Evolutionary conservation across 2,888 invertebrate genomes (phyloP), one percentile per base, ranked within the genome.

Genomic region (Lasioglossum villosulum): DNA sequence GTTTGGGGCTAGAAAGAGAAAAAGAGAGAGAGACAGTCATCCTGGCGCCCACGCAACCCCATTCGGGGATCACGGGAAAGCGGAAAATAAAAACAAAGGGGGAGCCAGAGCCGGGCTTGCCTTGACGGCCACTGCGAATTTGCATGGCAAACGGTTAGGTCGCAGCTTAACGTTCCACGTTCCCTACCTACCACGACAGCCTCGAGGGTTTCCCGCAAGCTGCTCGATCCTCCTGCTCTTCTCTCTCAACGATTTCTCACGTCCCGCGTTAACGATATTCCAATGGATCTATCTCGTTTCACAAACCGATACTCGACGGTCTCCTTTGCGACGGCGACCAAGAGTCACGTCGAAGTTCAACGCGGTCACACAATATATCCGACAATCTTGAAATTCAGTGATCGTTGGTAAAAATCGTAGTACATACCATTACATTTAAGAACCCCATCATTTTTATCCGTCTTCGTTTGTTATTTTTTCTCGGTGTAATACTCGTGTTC

Each of bases 11-110:
- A 2, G 27, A 59, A 27, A 56, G 23, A 14, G 4, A 14, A 2
- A 59, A 4, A n/a, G 27, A 59, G 56, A 30, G 82, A 45, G 75
- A 68, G 78, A 83, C 88, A 90, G 91, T 86, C 92, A 72, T 82
- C 83, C 85, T 89, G 92, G 91, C 92, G 92, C 92, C 92, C 83
- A 84, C 86, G 86, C 90, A 89, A 88, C 86, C 87, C 88, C 87
- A 84, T 91, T 92, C 84, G 84, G 84, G 75, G 85, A 84, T 70
- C 63, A 79, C 79, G 75, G 74, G 83, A 42, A 75, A 84, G 79
- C 72, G 74, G 84, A 42, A 78, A 84, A 83, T 79, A 86, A 86
- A 83, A 86, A 82, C 68, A 73, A 78, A 70, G 75, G 78, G 30
- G 27, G 23, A 71, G 39, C 30, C 34, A 39, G 37, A 72, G 37